These are phyloP conservation scores for Panagrolaimus sp. DNA, from an alignment of 1,140 invertebrate species.

Conservation along the genomic window DNA sequence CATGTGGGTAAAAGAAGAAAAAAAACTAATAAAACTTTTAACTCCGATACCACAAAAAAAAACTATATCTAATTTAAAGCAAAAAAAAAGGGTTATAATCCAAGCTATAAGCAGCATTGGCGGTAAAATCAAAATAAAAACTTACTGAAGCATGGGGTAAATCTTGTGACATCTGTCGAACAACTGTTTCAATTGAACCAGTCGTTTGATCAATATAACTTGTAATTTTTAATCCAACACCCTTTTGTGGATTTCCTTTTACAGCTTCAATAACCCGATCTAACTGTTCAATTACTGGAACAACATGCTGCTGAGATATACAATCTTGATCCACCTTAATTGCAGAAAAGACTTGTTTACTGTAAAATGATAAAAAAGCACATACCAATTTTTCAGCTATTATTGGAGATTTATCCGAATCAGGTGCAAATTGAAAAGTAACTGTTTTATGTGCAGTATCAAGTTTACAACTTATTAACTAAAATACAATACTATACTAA, in stretches of 20 bases:
- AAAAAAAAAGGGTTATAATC: too few species aligned
- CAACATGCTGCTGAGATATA: slow-evolving; percentile 29
- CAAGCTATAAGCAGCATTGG: too few species aligned
- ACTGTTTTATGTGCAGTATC: slow-evolving; percentile 54
- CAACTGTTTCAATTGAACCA: slow-evolving; percentile 19
- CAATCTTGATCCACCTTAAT: slow-evolving; percentile 41
- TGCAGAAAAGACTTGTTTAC: too few species aligned
- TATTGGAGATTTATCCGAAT: slow-evolving; percentile 40
- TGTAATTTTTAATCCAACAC: slow-evolving; percentile 41
- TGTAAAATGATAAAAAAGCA: too few species aligned
- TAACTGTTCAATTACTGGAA: slow-evolving; percentile 44
- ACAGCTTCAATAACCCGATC: slow-evolving; percentile 47
- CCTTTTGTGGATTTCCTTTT: slow-evolving; percentile 40
- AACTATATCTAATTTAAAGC: too few species aligned
- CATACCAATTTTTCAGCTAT: slow-evolving; percentile 45
- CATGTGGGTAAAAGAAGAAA: too few species aligned
- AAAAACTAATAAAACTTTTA: too few species aligned
- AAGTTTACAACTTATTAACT: slow-evolving; percentile 51
- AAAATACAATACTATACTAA: too few species aligned
- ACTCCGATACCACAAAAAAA: too few species aligned
- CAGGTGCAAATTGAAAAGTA: slow-evolving; percentile 52
- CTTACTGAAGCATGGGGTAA: slow-evolving; percentile 10
- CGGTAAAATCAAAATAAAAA: slow-evolving; percentile 6
- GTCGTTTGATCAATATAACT: slow-evolving; percentile 31
- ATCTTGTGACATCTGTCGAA: slow-evolving; percentile 3